phyloP scores from a whole-genome alignment of 2,888 invertebrate species.

The Aelia acuminata region DNA sequence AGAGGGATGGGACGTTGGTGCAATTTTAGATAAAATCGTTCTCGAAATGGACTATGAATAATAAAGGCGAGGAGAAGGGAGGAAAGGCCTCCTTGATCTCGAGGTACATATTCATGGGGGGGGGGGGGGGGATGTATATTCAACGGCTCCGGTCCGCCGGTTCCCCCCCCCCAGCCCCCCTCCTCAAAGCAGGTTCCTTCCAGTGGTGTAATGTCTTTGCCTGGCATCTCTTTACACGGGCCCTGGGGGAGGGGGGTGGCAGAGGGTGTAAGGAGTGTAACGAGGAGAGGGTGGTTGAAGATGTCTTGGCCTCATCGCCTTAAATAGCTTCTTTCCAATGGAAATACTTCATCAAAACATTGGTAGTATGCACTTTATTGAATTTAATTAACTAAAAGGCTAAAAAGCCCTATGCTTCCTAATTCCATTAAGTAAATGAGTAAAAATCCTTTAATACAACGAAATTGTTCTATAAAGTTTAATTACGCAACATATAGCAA shows the following conservation, averaged over 20 bases:
- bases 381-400: too few species aligned
- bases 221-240: background rate
- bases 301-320: too few species aligned
- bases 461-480: too few species aligned
- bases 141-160: background rate
- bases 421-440: too few species aligned
- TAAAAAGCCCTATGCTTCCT: too few species aligned
- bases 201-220: background rate
- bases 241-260: too few species aligned
- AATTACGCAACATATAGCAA: too few species aligned
- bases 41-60: slow-evolving; percentile 33
- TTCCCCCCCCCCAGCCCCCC: background rate
- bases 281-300: too few species aligned
- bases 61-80: background rate
- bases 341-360: background rate
- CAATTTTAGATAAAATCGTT: slow-evolving; percentile 41
- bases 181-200: background rate
- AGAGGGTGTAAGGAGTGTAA: too few species aligned
- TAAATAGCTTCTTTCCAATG: background rate
- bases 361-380: too few species aligned
- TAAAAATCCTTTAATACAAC: too few species aligned
- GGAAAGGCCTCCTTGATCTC: background rate
- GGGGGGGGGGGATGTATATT: slow-evolving; percentile 15
- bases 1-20: background rate
- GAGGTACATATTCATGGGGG: background rate